Conservation (phyloP, 2,113 vertebrate genomes). For the Perca schrenkii region DNA sequence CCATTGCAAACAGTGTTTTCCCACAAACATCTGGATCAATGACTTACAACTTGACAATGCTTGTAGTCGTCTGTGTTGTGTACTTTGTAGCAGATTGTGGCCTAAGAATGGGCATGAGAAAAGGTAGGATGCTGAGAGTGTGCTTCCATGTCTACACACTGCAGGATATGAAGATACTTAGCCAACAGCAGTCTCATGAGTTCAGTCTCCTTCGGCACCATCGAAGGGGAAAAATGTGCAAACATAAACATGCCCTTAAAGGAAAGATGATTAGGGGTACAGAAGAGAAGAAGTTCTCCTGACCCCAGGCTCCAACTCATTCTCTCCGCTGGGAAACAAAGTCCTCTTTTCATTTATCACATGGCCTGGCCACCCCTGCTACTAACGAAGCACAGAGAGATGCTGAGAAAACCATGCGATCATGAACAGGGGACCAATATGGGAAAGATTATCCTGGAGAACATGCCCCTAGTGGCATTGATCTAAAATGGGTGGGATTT, state of each 20-base stretch:
- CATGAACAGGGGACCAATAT: constrained; percentile 52
- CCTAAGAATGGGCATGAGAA: constrained; percentile 17
- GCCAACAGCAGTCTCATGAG: constrained; percentile 64
- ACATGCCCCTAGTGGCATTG: constrained; percentile 28
- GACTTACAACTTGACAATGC: constrained; percentile 21
- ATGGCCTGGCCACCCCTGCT: constrained; percentile 73
- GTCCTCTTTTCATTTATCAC: constrained; percentile 76
- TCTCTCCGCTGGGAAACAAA: constrained; percentile 75
- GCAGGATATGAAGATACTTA: constrained; percentile 23
- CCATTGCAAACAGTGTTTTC: constrained; percentile 34
- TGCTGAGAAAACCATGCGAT: constrained; percentile 73
- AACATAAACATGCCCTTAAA: constrained; percentile 79
- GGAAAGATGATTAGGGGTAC: constrained; percentile 72
- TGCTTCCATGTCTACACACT: constrained; percentile 1
- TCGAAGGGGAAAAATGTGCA: constrained; percentile 65
- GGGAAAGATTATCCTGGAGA: constrained; percentile 50
- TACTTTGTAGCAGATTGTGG: neutral
- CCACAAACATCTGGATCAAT: constrained; percentile 36
- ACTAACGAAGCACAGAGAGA: constrained; percentile 62
- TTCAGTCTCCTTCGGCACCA: constrained; percentile 58
- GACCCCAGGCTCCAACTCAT: constrained; percentile 67
- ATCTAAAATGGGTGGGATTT: constrained; percentile 1
- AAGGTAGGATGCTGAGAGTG: constrained; percentile 19
- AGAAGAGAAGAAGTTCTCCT: constrained; percentile 61
- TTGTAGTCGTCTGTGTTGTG: constrained; percentile 23